These are phyloP conservation scores for Hippopotamyrus pictus DNA, from an alignment of 2,797 vertebrate genomes.

Conservation along the genomic window DNA sequence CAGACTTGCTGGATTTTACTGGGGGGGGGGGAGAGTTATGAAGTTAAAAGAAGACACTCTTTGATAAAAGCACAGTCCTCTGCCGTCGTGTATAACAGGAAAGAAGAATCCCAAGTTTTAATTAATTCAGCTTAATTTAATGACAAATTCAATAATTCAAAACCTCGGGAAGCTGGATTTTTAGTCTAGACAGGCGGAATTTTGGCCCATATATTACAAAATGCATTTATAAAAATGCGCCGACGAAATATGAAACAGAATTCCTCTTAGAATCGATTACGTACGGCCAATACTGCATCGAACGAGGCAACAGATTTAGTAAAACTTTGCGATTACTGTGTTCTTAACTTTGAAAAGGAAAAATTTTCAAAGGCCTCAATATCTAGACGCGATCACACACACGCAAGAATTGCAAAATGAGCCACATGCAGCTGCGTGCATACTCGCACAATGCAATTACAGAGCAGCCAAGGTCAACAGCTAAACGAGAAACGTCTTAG, in stretches of 20 bases:
- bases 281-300: neutral
- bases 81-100: neutral
- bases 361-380: neutral
- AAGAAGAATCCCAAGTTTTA: neutral
- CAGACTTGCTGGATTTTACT: neutral
- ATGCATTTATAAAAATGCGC: neutral
- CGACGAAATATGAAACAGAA: neutral
- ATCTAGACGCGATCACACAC: neutral
- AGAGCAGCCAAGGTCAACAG: neutral
- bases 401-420: neutral
- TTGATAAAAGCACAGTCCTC: neutral
- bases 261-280: neutral
- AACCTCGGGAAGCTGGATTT: neutral
- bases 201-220: neutral
- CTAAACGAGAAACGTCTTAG: neutral
- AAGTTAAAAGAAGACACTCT: neutral
- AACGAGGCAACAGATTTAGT: neutral
- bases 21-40: neutral
- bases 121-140: neutral
- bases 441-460: neutral
- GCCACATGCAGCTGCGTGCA: neutral
- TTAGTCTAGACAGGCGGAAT: neutral
- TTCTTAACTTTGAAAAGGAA: neutral
- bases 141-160: neutral
- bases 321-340: neutral